Evolutionary conservation across 2,113 vertebrate species (phyloP), one percentile per base, ranked within the genome.

Genomic region (Ceyx cyanopectus): DNA sequence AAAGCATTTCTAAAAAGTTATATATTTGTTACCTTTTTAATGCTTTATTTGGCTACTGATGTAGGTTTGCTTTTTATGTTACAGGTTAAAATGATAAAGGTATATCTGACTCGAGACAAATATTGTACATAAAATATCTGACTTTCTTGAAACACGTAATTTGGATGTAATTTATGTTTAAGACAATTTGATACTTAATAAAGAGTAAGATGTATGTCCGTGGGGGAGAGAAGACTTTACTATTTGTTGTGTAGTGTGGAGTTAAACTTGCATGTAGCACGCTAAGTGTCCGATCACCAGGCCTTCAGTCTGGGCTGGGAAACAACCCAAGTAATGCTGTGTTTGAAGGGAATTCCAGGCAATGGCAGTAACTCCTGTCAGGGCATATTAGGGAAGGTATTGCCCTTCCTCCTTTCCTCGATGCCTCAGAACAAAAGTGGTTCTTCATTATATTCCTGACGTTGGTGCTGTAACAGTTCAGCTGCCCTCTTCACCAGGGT

Each of bases 141-240:
- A 93, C 93, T 96, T 97, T 92, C 96, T 97, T 97, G 91, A 94
- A 95, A 72, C 87, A 78, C 72, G 43, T 96, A 97, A 98, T 97
- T 97, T 96, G 95, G 94, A 95, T 98, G 92, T 98, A 98, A 98
- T 96, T 98, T 98, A 98, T 97, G 96, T 98, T 97, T 95, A 94
- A 97, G 95, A 97, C 93, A 94, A 97, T 98, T 98, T 98, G 97
- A 97, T 98, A 98, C 96, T 94, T 97, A 98, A 98, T 98, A 98
- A 98, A 97, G 91, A 97, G 84, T 96, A 97, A 96, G 93, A 96
- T 93, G 78, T 87, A 89, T 72, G 73, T 62, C 81, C 73, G 43
- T 75, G 51, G 81, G 53, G 41, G 30, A 93, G 81, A 74, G 27
- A 21, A 93, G 27, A 61, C 50, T 62, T 79, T 79, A 16, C 51